These are phyloP conservation scores for Malacosoma neustria DNA, from an alignment of 2,888 invertebrate genomes.

Conservation along the genomic window DNA sequence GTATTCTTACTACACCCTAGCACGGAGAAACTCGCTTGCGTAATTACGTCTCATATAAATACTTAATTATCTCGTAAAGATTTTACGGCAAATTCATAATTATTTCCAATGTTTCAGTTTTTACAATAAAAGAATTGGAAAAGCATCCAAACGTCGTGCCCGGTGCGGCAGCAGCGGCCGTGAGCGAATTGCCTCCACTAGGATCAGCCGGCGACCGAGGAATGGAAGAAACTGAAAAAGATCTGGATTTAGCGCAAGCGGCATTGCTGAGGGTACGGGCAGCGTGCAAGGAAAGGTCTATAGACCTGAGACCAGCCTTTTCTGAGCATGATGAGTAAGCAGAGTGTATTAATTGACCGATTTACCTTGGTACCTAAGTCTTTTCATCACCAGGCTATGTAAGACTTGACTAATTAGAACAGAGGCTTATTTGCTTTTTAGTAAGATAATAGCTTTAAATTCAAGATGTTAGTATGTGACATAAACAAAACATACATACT, in stretches of 20 bases:
- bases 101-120: conserved; percentile 73
- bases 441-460: too few species aligned
- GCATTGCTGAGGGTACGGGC: conserved; percentile 77
- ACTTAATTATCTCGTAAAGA: too few species aligned
- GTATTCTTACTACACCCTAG: too few species aligned
- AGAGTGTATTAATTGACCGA: too few species aligned
- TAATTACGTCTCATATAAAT: too few species aligned
- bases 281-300: conserved; percentile 75
- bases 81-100: too few species aligned
- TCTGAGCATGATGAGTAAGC: conserved; percentile 80
- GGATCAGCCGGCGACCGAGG: conserved; percentile 37
- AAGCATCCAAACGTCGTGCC: conserved; percentile 75
- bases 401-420: too few species aligned
- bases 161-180: conserved; percentile 30
- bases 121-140: conserved; percentile 79
- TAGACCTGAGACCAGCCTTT: conserved; percentile 80
- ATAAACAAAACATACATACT: too few species aligned
- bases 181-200: conserved; percentile 70
- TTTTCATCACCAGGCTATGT: too few species aligned
- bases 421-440: too few species aligned
- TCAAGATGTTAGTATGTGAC: background rate
- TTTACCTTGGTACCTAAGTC: conserved; percentile 1
- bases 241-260: conserved; percentile 74
- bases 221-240: conserved; percentile 20
- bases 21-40: too few species aligned